Base-by-base conservation (phyloP, 2,888 invertebrate genomes). In the Drosophila atripex region DNA sequence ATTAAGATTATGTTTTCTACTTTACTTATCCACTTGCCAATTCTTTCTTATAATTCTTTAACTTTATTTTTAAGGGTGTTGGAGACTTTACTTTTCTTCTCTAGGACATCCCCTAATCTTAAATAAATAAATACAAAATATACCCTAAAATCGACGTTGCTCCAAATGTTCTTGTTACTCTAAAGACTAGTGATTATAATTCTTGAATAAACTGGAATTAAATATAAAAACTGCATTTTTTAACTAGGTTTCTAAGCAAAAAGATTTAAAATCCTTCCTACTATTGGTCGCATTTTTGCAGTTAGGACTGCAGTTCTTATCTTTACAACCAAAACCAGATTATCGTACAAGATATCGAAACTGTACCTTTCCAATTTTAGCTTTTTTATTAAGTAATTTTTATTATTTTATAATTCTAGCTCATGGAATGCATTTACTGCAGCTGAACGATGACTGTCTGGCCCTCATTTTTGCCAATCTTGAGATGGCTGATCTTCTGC, bases 381-480 rank as follows among this genome's bases (percentile, higher is more conserved):
- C 8, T 38, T 32, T 38, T 32, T 32, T 5, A 61, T 32, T 21
- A 9, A 32, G 18, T 6, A 7, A 8, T 7, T 11, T 59, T 35
- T 6, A 25, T 21, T 11, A 38, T 16, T 0, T 16, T 23, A n/a
- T 35, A 1, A 35, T 63, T 35, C 21, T 28, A 52, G 55, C 16
- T 9, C 4, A 35, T 16, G 16, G 58, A 0, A 39, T 82, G 21
- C 47, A 71, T n/a, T 23, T 46, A 0, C 41, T 82, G 0, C 51
- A 66, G 18, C 59, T 72, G 2, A 51, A 83, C 23, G 71, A 75
- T 18, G 56, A 82, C 51, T 86, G 78, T 2, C 16, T 83, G 23
- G 69, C 73, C 30, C 8, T 64, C 14, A 59, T 82, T n/a, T 80
- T 82, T n/a, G 11, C 50, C 11, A 63, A 73, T 41, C 46, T 86